Evolutionary conservation across 2,797 vertebrate genomes (phyloP), one percentile per base, ranked within the genome.

Genomic region (Sternotherus odoratus): DNA sequence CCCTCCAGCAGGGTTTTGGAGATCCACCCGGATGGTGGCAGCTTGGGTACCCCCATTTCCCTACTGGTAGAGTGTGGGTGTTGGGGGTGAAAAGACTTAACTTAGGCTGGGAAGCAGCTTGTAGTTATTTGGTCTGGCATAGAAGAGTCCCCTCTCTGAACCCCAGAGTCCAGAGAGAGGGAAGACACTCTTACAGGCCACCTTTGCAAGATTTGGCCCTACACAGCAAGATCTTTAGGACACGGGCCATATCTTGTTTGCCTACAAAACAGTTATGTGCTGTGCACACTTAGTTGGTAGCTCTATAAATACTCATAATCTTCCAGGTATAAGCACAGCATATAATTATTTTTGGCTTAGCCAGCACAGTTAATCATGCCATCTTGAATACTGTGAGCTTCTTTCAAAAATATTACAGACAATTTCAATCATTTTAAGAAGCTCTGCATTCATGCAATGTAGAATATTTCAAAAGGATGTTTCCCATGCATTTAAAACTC

Each of bases 311-410:
- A 91, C 39, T 83, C 53, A 60, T 9, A 79, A 24, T 19, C n/a
- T 36, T 49, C 46, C 77, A 83, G 69, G 24, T 24, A 92, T 49
- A 89, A 66, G 11, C 79, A 81, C 36, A 57, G 7, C 33, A 60
- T 49, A 79, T 17, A 19, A 57, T 86, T 91, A 75, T 74, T 92
- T 95, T 94, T 60, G 80, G 28, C 79, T 0, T 0, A 91, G 30
- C 19, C 23, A 92, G 17, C 53, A 83, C 77, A 86, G 60, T 77
- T 2, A 63, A 84, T 57, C 23, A 86, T 91, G 85, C 28, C 6
- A 24, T 92, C 74, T 85, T 94, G 46, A 74, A 94, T 92, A 84
- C n/a, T 81, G 54, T 85, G 72, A 83, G 50, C 50, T 96, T 94
- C 82, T 53, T 78, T 87, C 66, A 72, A 90, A 78, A 86, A 82